Evolutionary conservation across 2,797 vertebrate species (phyloP).

Genomic region (Sebastes diploproa): DNA sequence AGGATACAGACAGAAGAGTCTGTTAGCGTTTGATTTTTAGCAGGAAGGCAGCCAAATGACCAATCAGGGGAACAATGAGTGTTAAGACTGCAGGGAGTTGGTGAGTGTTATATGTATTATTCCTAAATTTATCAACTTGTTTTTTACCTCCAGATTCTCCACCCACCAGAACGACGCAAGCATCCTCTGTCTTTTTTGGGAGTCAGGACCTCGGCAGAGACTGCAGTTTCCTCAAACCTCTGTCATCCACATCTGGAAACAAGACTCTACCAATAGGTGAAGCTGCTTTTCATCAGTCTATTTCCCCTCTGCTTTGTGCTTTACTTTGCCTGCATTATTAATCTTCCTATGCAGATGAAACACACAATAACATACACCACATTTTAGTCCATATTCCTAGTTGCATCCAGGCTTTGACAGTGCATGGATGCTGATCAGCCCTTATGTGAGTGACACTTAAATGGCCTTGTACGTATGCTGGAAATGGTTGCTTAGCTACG

Average conservation of each 20-base stretch:
- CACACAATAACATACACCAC: neutral
- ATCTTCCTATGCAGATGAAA: neutral
- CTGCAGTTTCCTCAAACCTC: constrained; percentile 89
- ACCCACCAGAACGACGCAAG: constrained; percentile 82
- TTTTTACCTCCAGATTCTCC: constrained; percentile 86
- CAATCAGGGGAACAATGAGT: neutral
- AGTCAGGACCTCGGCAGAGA: constrained; percentile 87
- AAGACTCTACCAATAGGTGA: constrained; percentile 92
- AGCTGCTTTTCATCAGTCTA: neutral
- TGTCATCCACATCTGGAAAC: constrained; percentile 87
- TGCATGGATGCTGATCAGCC: neutral
- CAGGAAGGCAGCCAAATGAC: neutral
- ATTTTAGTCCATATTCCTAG: neutral
- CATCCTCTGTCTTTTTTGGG: constrained; percentile 87
- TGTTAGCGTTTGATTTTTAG: neutral
- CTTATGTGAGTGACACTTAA: neutral
- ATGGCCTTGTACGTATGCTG: constrained; percentile 18
- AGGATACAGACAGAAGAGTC: neutral
- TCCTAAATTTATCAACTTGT: constrained; percentile 5
- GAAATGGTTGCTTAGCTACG: constrained; percentile 57
- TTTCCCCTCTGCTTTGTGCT: neutral
- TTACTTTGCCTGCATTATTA: neutral
- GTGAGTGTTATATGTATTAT: neutral
- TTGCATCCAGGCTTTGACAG: neutral
- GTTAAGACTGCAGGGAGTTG: neutral